Evolutionary conservation across 1,140 invertebrate genomes (phyloP).

Genomic region (Lepidostoma basale): DNA sequence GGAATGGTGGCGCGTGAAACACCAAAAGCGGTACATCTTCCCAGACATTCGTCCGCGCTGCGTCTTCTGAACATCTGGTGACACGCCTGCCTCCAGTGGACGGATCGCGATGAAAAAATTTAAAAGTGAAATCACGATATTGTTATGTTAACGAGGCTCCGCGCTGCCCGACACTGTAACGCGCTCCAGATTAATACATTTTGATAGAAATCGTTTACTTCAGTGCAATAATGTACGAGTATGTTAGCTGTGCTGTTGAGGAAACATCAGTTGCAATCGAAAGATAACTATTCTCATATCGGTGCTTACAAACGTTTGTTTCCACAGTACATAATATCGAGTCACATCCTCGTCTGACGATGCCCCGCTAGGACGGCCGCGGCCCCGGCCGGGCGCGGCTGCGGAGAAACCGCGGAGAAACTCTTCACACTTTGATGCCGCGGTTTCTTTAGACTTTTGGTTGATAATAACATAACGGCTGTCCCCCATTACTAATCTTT

Average conservation of each 20-base stretch:
- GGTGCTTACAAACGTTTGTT: background rate
- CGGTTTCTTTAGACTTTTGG: background rate
- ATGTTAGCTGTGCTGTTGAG: background rate
- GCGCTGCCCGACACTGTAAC: no score
- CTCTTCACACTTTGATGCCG: background rate
- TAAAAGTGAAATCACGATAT: conserved; percentile 24
- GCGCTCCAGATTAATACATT: no score
- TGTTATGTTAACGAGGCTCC: conserved; percentile 5
- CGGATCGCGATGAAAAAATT: conserved; percentile 1
- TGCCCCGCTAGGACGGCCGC: background rate
- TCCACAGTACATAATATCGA: background rate
- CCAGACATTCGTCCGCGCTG: no score
- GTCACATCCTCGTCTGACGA: background rate
- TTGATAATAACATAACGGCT: background rate
- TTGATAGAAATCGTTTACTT: no score
- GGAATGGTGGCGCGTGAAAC: background rate
- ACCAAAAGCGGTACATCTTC: no score
- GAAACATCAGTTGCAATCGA: background rate
- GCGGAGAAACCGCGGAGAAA: background rate
- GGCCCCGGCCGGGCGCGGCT: background rate
- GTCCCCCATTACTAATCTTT: background rate
- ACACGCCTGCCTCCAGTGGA: background rate
- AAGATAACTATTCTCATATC: background rate
- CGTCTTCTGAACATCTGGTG: background rate
- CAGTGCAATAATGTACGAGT: background rate